phyloP scores from a whole-genome alignment of 2,797 vertebrate species.

The Chelonia mydas region DNA sequence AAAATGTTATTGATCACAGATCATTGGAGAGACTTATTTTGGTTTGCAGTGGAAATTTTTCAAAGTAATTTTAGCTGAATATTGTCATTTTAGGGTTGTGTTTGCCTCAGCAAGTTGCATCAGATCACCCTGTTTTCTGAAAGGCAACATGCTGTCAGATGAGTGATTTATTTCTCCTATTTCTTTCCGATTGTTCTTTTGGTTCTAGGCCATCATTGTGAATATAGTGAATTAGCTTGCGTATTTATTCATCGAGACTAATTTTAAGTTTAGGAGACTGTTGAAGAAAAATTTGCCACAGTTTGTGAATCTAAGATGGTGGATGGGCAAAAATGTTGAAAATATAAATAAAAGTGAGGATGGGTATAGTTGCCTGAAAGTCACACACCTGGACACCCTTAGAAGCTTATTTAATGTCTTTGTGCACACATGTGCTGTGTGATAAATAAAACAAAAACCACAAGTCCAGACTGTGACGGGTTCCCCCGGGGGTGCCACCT shows the following conservation, averaged over 20 bases:
- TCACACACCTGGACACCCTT: neutral
- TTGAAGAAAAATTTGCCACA: neutral
- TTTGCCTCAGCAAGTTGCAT: constrained; percentile 33
- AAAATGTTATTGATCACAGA: neutral
- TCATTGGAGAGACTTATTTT: neutral
- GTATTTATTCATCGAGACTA: neutral
- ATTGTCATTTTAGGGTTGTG: neutral
- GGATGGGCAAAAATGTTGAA: neutral
- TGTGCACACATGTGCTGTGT: neutral
- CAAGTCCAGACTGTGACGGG: neutral
- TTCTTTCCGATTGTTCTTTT: constrained; percentile 26
- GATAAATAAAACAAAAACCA: neutral
- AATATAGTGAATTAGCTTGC: neutral
- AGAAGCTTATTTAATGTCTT: neutral
- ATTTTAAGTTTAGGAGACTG: neutral
- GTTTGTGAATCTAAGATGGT: neutral
- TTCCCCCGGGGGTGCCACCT: too few relatives aligned
- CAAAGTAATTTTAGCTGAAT: neutral
- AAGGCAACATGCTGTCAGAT: neutral
- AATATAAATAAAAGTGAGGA: neutral
- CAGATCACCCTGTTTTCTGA: constrained; percentile 11
- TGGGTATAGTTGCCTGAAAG: neutral
- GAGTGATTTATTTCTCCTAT: neutral
- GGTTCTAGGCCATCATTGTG: neutral
- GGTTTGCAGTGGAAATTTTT: neutral